Evolutionary conservation across 1,140 invertebrate genomes (phyloP).

Genomic region (Magallana angulata): DNA sequence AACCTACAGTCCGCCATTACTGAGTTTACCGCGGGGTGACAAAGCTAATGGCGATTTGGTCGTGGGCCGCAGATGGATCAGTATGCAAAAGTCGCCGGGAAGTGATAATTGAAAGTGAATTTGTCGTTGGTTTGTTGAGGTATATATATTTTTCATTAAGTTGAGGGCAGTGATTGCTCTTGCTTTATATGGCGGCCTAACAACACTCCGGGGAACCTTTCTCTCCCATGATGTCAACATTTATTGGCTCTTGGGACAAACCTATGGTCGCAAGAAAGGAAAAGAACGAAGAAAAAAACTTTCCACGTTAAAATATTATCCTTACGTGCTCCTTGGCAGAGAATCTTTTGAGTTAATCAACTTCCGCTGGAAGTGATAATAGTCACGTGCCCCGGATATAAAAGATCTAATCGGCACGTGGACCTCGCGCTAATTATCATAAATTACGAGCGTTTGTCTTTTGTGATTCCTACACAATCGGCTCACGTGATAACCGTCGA

Average conservation of each 20-base stretch:
- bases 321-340: neutral
- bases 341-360: constrained; percentile 25
- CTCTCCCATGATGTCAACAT: neutral
- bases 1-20: constrained; percentile 49
- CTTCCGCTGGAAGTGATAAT: constrained; percentile 30
- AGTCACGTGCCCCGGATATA: constrained; percentile 38
- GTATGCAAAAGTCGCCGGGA: constrained; percentile 18
- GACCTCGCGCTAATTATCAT: constrained; percentile 26
- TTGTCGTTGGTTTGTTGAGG: constrained; percentile 29
- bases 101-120: constrained; percentile 29
- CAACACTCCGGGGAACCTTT: neutral
- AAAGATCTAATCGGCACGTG: constrained; percentile 39
- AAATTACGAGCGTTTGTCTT: constrained; percentile 37
- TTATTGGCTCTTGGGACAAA: neutral
- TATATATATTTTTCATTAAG: constrained; percentile 27
- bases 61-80: constrained; percentile 52
- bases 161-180: neutral
- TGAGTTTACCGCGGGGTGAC: constrained; percentile 48
- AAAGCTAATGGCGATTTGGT: constrained; percentile 49
- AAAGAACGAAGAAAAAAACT: neutral
- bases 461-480: neutral
- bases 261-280: neutral
- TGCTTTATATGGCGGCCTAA: constrained; percentile 16
- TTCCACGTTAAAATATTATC: neutral
- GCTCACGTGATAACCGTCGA: neutral